Base-by-base conservation (phyloP, 1,140 invertebrate genomes). In the Oncopodura yosiiana region DNA sequence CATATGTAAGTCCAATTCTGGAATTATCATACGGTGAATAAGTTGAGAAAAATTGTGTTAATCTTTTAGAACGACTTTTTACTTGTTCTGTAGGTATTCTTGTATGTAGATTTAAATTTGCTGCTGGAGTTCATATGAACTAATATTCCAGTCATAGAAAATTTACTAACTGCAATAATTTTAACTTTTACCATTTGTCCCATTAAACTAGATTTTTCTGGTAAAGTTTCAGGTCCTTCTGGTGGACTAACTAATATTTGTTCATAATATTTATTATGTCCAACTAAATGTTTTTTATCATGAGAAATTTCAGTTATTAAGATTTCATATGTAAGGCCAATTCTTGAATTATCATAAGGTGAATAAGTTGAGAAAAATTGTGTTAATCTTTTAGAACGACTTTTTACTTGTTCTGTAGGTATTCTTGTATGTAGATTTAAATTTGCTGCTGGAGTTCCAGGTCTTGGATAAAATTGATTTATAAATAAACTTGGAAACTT, bases 381-480 rank as follows among this genome's bases (percentile, higher is more conserved):
- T 0, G 88, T 91, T 0, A 97, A 71, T 42, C 71, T 72, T 71
- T 90, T 94, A 0, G 94, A 97, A 41, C 94, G 75, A 61, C 79
- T 79, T 70, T 97, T 96, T 0, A 95, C 91, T 77, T 82, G 58
- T 19, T 68, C 54, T 49, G 48, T 37, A 49, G 39, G 45, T 3
- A 38, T 11, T 37, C 3, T 14, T 44, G 18, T 43, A 12, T 23
- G 23, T 3, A 34, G 41, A 26, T 38, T 11, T 19, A 48, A 24
- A 11, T 82, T 81, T 6, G 92, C 92, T 5, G 94, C 94, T 0
- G 91, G 91, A 0, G 94, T 99, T 0, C 93, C 93, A 0, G 93
- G 91, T 42, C 95, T 71, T 0, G 94, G 88, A 66, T 88, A 99
- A 71, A 94, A 99, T 71, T 98, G 94, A 73, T 99, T 98, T 54